Evolutionary conservation across 2,888 invertebrate genomes (phyloP).

Genomic region (Scaptomyza caliginosa): DNA sequence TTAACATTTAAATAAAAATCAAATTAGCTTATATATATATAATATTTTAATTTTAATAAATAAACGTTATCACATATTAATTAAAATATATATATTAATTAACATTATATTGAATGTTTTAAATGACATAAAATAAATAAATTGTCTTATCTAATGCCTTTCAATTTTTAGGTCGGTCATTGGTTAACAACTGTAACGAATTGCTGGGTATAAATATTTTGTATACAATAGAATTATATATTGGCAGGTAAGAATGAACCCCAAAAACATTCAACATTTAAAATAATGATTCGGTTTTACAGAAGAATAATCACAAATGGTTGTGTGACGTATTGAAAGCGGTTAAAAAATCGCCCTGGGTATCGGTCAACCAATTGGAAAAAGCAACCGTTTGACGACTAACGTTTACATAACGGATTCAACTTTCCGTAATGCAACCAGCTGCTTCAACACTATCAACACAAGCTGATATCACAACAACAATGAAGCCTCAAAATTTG

Average conservation of each 20-base stretch:
- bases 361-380: slow-evolving; percentile 45
- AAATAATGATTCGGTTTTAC: slow-evolving; percentile 10
- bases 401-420: slow-evolving; percentile 18
- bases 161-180: slow-evolving; percentile 2
- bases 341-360: slow-evolving; percentile 78
- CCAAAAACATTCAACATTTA: background rate
- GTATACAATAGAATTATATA: slow-evolving; percentile 16
- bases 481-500: slow-evolving; percentile 83
- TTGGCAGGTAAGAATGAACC: slow-evolving; percentile 12
- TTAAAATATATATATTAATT: background rate
- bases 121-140: background rate
- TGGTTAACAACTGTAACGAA: slow-evolving; percentile 4
- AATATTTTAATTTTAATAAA: no score
- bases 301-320: slow-evolving; percentile 76
- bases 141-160: background rate
- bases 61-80: background rate
- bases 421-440: slow-evolving; percentile 77
- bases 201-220: slow-evolving; percentile 9
- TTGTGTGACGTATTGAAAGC: slow-evolving; percentile 83
- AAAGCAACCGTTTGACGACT: slow-evolving; percentile 39
- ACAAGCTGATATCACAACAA: slow-evolving; percentile 79
- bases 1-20: no score
- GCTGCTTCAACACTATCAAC: slow-evolving; percentile 73
- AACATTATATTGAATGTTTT: background rate
- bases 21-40: no score